Base-by-base conservation (phyloP, 2,888 invertebrate genomes). In the Cartodere bifasciata region DNA sequence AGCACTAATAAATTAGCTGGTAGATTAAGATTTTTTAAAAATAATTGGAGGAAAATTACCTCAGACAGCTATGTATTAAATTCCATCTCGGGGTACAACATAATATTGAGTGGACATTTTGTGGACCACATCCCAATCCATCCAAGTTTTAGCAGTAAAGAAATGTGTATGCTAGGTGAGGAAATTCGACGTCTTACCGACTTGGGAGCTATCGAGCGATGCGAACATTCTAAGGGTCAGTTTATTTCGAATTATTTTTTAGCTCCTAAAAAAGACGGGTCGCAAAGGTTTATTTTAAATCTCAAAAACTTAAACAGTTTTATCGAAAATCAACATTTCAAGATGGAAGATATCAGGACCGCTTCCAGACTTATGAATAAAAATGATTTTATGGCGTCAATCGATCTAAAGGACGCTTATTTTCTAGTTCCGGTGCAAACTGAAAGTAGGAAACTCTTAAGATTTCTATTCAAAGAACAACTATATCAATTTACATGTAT, bases 301-400 rank as follows among this genome's bases (percentile, higher is more conserved):
- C 28, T 45, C 23, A 47, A 44, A 35, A 12, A 24, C 2, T 25
- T 45, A 13, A 46, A 47, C 23, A 20, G 28, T 23, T 48, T 37
- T 35, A 16, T 46, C 17, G 20, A 17, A 10, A 28, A 39, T 5
- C 23, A 37, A 10, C 44, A 49, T 35, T 48, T 49, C 28, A 47
- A 49, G 37, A 33, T 46, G 23, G 45, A 47, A 30, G 42, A 46
- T 36, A 35, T 35, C 25, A 31, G 41, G 26, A 45, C 47, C 1
- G 44, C 38, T 1, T 22, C 29, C 2, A 35, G 39, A 23, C 22
- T 49, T 13, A 35, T 48, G 12, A 17, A 30, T 16, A 13, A 23
- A 7, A 27, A 20, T n/a, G 23, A 9, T 11, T 39, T 20, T 29
- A 28, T 31, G 16, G 28, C 34, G 10, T 28, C 30, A 2, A 29